Base-by-base conservation (phyloP, 1,140 invertebrate genomes). In the Calycopis cecrops region DNA sequence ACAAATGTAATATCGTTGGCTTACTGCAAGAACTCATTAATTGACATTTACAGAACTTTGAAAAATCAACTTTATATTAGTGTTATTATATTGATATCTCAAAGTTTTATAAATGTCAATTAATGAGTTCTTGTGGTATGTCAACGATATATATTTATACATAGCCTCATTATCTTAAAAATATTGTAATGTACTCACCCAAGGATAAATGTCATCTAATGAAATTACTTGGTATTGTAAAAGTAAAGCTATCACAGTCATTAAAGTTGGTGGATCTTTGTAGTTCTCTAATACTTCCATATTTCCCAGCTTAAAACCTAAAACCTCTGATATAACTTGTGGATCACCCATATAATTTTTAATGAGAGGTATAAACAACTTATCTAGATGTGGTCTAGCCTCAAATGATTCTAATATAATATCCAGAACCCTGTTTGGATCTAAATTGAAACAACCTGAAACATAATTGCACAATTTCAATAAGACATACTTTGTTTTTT, bases 361-460 rank as follows among this genome's bases (percentile, higher is more conserved):
- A 50, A 99, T 90, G 28, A 98, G 84, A 9, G 93, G 92, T 78
- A 97, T 93, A 81, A 97, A 98, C 64, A 97, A 89, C 47, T 90
- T 87, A 78, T 93, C 91, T 63, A 91, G 87, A 61, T 94, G 89
- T 8, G 94, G 93, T 56, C 95, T 92, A 64, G 93, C 94, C 85
- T 99, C 98, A 90, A 99, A 99, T 10, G 96, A 95, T 88, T 99
- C 98, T 55, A 99, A 88, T 59, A 99, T 94, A 53, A 99, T 94
- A 79, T 99, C 98, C 57, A 99, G 87, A 0, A 99, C 98, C 73
- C 99, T 90, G 83, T 99, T 99, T 14, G 99, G 99, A 89, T 99
- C 98, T 70, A 99, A 91, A 89, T 99, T 99, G 77, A 99, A 99
- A 85, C 97, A 99, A 73, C 98, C 98, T 98, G 80, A 52, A 91